A percentile compares a stretch with the other conserved stretches of the same genome.
These are phyloP conservation scores for Perccottus glenii DNA, from an alignment of 2,113 vertebrate genomes.

Conservation along the genomic window DNA sequence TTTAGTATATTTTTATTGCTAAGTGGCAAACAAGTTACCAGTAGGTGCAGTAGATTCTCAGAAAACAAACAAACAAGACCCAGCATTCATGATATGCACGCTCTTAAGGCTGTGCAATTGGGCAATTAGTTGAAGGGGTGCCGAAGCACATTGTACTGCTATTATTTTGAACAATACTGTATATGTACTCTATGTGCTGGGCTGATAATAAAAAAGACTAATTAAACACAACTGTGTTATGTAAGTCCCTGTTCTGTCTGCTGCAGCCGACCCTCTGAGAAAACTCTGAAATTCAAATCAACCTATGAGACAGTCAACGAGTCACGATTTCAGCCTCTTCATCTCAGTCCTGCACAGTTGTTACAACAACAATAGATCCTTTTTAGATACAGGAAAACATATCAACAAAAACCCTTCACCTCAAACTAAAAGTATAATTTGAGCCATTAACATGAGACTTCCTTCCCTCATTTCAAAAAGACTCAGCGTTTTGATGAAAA, in stretches of 20 bases:
- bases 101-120: no score
- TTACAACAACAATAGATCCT: conserved; percentile 13
- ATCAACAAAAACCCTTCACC: neutral
- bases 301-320: neutral
- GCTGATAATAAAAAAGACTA: conserved; percentile 11
- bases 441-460: neutral
- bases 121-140: no score
- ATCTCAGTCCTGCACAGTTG: neutral
- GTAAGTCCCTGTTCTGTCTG: conserved; percentile 11
- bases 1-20: no score
- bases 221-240: conserved; percentile 27
- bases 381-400: conserved; percentile 1
- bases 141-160: no score
- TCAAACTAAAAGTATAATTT: neutral
- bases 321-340: conserved; percentile 11
- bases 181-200: neutral
- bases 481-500: conserved; percentile 51
- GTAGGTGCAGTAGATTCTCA: no score
- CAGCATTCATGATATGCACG: no score
- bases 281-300: conserved; percentile 11
- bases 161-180: no score
- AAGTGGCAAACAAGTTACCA: no score
- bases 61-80: no score
- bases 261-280: conserved; percentile 10
- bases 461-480: conserved; percentile 16